Percentiles rank a stretch among this genome's conserved stretches.
phyloP scores from a whole-genome alignment of 2,113 vertebrate species.

The Calcarius ornatus region DNA sequence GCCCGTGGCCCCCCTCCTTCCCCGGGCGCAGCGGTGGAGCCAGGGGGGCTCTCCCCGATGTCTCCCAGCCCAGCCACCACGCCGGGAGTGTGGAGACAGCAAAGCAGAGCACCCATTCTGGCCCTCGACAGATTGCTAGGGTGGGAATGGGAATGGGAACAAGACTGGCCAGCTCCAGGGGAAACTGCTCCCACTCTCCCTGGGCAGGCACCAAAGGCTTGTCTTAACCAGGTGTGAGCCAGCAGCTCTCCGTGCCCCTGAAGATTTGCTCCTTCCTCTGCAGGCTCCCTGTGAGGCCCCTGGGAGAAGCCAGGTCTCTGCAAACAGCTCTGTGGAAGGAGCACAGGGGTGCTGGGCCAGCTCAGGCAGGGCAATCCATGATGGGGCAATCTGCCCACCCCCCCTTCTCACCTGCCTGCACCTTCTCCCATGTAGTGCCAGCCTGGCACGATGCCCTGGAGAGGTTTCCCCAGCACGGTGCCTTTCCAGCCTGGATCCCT shows the following conservation, averaged over 20 bases:
- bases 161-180: background rate
- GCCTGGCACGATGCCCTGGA: background rate
- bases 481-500: background rate
- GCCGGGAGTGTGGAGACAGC: background rate
- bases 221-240: accelerated
- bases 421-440: accelerated
- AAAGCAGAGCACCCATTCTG: background rate
- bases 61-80: accelerated
- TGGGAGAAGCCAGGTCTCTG: background rate
- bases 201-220: background rate
- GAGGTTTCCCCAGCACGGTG: accelerated
- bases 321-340: background rate
- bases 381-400: background rate
- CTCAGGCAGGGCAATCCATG: background rate
- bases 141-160: background rate
- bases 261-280: background rate
- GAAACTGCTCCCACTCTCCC: background rate
- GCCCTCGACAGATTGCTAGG: accelerated
- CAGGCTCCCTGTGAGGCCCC: background rate
- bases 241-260: accelerated
- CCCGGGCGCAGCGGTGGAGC: accelerated
- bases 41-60: background rate
- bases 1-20: background rate
- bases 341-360: accelerated
- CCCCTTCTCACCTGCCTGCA: background rate